Evolutionary conservation across 2,888 invertebrate genomes (phyloP).

Genomic region (Nomada goodeniana): DNA sequence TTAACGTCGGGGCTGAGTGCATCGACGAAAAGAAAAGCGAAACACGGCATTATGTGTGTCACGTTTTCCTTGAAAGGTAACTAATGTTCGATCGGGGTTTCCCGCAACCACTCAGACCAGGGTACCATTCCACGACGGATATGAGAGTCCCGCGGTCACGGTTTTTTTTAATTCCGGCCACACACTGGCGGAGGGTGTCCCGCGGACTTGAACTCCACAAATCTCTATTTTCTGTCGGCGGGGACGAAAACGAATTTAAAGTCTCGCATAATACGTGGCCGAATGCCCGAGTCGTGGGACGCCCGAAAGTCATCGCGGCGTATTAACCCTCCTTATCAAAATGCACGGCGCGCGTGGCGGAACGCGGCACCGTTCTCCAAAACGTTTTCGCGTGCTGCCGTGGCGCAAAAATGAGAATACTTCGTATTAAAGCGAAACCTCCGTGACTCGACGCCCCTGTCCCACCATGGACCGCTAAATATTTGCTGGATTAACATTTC

Average conservation of each 20-base stretch:
- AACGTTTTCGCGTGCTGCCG: slow-evolving; percentile 29
- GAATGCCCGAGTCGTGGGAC: slow-evolving; percentile 30
- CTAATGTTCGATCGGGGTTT: not conserved
- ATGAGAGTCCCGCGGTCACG: slow-evolving; percentile 33
- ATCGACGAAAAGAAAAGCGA: too few species aligned
- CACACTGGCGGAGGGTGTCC: slow-evolving; percentile 24
- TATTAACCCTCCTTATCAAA: slow-evolving; percentile 65
- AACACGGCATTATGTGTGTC: too few species aligned
- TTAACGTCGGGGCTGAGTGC: too few species aligned
- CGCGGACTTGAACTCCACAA: slow-evolving; percentile 57
- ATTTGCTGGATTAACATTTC: slow-evolving; percentile 56
- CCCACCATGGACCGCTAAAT: slow-evolving; percentile 48
- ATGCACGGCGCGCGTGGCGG: slow-evolving; percentile 51
- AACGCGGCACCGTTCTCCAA: slow-evolving; percentile 44
- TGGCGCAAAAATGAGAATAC: slow-evolving; percentile 48
- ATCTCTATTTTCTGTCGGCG: slow-evolving; percentile 58
- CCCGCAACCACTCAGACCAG: slow-evolving; percentile 9
- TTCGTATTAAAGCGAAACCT: slow-evolving; percentile 36
- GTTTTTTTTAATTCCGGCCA: slow-evolving; percentile 49
- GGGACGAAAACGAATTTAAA: slow-evolving; percentile 52
- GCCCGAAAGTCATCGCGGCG: slow-evolving; percentile 50
- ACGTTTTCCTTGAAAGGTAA: too few species aligned
- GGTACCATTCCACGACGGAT: slow-evolving; percentile 50
- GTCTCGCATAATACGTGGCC: slow-evolving; percentile 42
- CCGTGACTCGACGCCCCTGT: not conserved